These are phyloP conservation scores for Romanomermis culicivorax DNA, from an alignment of 2,888 invertebrate genomes.

Conservation along the genomic window DNA sequence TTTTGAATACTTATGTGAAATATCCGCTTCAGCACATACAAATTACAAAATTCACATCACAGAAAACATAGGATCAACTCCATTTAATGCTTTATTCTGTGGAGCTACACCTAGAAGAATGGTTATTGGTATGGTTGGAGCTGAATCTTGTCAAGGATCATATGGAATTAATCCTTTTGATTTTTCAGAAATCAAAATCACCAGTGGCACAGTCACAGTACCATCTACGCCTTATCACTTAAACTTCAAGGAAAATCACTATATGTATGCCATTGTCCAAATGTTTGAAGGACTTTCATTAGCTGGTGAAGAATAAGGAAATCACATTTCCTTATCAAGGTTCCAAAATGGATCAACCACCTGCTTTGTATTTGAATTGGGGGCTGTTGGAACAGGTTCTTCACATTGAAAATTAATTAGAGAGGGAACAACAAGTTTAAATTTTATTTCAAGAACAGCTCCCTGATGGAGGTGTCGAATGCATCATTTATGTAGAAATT, in stretches of 20 bases:
- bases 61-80: background rate
- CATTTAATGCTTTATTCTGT: background rate
- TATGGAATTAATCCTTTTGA: background rate
- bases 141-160: background rate
- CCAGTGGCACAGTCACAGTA: background rate
- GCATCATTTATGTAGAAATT: slow-evolving; percentile 3
- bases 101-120: background rate
- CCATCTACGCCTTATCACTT: background rate
- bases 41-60: background rate
- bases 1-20: background rate
- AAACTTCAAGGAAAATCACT: background rate
- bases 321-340: background rate
- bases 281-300: background rate
- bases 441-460: background rate
- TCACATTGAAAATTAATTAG: background rate
- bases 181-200: background rate
- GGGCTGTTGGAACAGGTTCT: background rate
- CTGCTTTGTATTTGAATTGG: background rate
- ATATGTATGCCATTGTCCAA: background rate
- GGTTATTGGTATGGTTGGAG: background rate
- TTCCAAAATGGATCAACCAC: background rate
- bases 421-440: background rate
- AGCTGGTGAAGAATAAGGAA: background rate
- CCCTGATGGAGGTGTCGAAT: background rate
- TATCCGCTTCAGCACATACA: background rate